phyloP scores from a whole-genome alignment of 2,888 invertebrate genomes.

The Zygogramma bicolorata region DNA sequence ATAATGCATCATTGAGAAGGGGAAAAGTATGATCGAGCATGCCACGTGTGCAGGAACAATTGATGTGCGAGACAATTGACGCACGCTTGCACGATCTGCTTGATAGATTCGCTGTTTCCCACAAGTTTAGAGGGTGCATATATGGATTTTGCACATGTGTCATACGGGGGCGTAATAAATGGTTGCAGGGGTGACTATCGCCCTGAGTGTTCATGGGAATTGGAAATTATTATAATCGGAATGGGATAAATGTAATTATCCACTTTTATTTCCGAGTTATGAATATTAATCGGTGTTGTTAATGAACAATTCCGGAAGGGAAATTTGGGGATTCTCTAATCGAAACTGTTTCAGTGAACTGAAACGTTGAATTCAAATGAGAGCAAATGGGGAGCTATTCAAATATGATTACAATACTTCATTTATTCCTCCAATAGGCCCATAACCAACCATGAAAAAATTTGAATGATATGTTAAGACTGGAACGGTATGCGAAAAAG shows the following conservation, averaged over 20 bases:
- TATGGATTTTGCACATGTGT: conserved; percentile 24
- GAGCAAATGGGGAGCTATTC: background rate
- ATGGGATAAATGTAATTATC: conserved; percentile 26
- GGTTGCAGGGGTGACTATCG: conserved; percentile 18
- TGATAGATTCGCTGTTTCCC: conserved; percentile 25
- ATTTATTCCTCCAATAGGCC: too few species aligned
- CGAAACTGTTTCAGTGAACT: background rate
- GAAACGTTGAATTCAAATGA: background rate
- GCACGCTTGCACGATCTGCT: conserved; percentile 32
- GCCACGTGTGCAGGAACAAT: conserved; percentile 34
- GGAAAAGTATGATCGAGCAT: conserved; percentile 33
- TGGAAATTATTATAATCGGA: conserved; percentile 20
- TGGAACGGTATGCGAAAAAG: too few species aligned
- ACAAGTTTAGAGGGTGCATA: conserved; percentile 21
- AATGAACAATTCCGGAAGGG: conserved; percentile 19
- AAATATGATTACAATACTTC: too few species aligned
- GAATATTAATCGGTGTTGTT: conserved; percentile 19
- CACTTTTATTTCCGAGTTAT: conserved; percentile 15
- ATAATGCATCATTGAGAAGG: conserved; percentile 25
- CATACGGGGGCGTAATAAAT: conserved; percentile 23
- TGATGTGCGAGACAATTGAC: conserved; percentile 29
- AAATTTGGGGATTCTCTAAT: conserved; percentile 1
- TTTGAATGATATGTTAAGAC: too few species aligned
- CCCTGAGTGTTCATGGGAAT: conserved; percentile 14
- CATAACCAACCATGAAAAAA: too few species aligned